phyloP scores from a whole-genome alignment of 2,113 vertebrate genomes.

The Corydoras sp. region DNA sequence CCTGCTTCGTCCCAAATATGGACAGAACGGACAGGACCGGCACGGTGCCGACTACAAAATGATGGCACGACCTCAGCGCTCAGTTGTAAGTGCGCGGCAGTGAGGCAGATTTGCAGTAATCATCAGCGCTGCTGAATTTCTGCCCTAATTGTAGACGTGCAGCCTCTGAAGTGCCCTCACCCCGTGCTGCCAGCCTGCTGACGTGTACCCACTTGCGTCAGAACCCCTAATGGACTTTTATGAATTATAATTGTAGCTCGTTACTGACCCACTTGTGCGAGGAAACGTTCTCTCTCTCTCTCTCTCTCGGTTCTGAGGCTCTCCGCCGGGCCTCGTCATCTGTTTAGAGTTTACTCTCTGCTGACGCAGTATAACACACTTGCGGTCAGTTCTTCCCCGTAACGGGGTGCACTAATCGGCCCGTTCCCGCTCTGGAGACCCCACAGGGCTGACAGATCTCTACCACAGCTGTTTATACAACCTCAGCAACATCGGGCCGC shows the following conservation, averaged over 20 bases:
- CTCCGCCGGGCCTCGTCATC: conserved; percentile 10
- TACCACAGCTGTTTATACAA: conserved; percentile 29
- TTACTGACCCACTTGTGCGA: conserved; percentile 22
- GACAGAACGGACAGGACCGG: too few species aligned
- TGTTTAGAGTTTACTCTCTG: conserved; percentile 39
- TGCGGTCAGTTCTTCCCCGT: conserved; percentile 21
- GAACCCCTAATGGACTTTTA: conserved; percentile 29
- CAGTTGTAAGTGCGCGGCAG: not conserved
- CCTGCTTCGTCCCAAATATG: too few species aligned
- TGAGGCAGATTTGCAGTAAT: not conserved
- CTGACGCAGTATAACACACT: conserved; percentile 14
- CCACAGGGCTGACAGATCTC: conserved; percentile 23
- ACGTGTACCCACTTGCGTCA: conserved; percentile 17
- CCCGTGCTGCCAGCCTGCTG: not conserved
- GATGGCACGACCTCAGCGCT: not conserved
- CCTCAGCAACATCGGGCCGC: conserved; percentile 10
- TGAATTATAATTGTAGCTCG: conserved; percentile 31
- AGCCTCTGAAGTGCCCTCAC: conserved; percentile 4
- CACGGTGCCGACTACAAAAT: not conserved
- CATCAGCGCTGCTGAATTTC: not conserved
- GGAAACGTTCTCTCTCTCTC: conserved; percentile 5
- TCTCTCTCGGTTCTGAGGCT: not conserved
- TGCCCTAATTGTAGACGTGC: conserved; percentile 16
- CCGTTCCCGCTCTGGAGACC: conserved; percentile 18
- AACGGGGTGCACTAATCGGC: conserved; percentile 13